These are phyloP conservation scores for Villa cingulata DNA, from an alignment of 2,888 invertebrate species.

Conservation along the genomic window DNA sequence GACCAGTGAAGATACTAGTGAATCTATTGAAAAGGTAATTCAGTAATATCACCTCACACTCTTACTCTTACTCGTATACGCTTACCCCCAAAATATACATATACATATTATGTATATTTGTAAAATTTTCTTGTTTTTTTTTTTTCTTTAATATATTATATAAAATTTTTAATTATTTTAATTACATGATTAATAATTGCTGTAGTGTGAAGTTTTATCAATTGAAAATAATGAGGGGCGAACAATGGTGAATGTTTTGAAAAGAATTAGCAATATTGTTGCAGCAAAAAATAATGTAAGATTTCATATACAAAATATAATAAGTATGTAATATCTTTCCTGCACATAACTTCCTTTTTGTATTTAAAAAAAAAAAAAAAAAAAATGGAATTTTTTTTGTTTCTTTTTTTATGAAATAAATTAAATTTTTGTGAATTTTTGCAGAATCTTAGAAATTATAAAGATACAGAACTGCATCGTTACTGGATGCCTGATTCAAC, in stretches of 20 bases:
- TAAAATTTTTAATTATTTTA: not conserved
- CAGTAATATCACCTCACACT: too few species aligned
- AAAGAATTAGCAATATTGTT: slow-evolving; percentile 67
- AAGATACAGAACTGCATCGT: slow-evolving; percentile 68
- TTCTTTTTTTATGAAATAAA: not conserved
- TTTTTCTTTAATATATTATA: not conserved
- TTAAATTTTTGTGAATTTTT: not conserved
- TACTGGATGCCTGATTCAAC: slow-evolving; percentile 98
- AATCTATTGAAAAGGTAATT: slow-evolving; percentile 22
- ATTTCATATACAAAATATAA: too few species aligned
- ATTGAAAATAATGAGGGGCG: slow-evolving; percentile 26
- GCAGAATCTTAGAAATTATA: slow-evolving; percentile 32
- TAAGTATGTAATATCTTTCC: too few species aligned
- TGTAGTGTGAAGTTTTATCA: slow-evolving; percentile 19
- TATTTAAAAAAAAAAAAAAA: not conserved
- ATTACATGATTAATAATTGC: not conserved
- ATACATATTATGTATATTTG: too few species aligned
- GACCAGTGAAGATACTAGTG: slow-evolving; percentile 21
- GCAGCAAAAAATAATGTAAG: slow-evolving; percentile 65
- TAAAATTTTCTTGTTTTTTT: too few species aligned
- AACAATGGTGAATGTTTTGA: slow-evolving; percentile 72
- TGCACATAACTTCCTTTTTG: not conserved
- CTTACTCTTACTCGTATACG: too few species aligned
- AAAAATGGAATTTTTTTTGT: too few species aligned
- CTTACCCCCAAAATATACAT: too few species aligned